Evolutionary conservation across 2,888 invertebrate species (phyloP).

Genomic region (Volucella zonaria): DNA sequence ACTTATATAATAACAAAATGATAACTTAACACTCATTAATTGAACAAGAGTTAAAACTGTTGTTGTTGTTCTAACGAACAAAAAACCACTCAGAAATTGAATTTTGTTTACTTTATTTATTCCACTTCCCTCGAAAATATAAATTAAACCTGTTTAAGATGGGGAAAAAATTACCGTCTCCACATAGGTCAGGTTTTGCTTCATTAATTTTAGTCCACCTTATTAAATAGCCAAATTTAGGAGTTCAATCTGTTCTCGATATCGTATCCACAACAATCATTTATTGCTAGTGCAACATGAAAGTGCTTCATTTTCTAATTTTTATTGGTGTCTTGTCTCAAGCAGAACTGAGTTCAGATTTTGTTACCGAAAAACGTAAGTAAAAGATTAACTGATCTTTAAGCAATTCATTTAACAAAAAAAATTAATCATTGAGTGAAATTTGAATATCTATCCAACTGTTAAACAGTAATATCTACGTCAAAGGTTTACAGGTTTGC

Average conservation of each 20-base stretch:
- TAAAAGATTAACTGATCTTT: background rate
- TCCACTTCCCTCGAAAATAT: conserved; percentile 7
- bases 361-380: conserved; percentile 74
- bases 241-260: conserved; percentile 33
- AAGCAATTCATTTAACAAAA: too few relatives aligned
- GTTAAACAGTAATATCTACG: too few relatives aligned
- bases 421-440: too few relatives aligned
- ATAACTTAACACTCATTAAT: conserved; percentile 4
- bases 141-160: conserved; percentile 44
- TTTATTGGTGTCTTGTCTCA: conserved; percentile 4
- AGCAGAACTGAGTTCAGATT: conserved; percentile 23
- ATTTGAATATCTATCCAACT: too few relatives aligned
- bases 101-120: background rate
- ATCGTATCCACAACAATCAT: conserved; percentile 24
- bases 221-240: conserved; percentile 15
- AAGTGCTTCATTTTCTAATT: background rate
- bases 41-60: background rate
- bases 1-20: background rate
- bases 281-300: conserved; percentile 16
- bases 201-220: conserved; percentile 22
- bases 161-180: conserved; percentile 2
- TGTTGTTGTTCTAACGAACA: background rate
- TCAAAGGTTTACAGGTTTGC: background rate
- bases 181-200: conserved; percentile 33
- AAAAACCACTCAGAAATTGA: background rate